Percentiles rank a stretch among this genome's conserved stretches.
These are phyloP conservation scores for Psephotus haematonotus DNA, from an alignment of 2,113 vertebrate genomes.

Conservation along the genomic window DNA sequence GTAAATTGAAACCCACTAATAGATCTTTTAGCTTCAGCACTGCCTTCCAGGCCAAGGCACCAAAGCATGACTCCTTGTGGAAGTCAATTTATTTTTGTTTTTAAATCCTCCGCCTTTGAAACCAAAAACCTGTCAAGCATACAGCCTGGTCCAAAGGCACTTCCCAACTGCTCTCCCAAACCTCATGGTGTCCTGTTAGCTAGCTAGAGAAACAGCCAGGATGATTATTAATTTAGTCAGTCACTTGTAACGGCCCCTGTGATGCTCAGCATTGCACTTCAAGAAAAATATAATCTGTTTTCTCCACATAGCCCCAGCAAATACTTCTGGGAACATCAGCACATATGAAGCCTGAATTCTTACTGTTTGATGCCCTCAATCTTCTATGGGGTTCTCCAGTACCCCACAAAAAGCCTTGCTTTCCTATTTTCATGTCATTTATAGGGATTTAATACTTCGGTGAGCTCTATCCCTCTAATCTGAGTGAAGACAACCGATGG, in stretches of 20 bases:
- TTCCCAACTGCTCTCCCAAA: not conserved
- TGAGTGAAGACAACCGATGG: not conserved
- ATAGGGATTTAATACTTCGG: not conserved
- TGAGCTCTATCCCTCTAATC: not conserved
- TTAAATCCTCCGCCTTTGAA: not conserved
- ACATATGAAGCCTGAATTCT: not conserved
- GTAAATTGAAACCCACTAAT: slow-evolving; percentile 2
- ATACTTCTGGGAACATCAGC: not conserved
- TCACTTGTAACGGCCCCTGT: not conserved
- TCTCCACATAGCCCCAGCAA: not conserved
- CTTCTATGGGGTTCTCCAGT: not conserved
- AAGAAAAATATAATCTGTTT: not conserved
- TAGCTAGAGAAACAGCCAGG: not conserved
- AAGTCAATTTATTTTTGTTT: not conserved
- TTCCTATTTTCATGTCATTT: not conserved
- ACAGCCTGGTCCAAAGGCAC: not conserved
- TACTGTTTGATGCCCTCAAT: not conserved
- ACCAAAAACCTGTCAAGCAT: not conserved
- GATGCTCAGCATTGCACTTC: not conserved
- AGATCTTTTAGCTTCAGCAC: not conserved
- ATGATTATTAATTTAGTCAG: not conserved
- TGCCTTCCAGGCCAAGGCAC: slow-evolving; percentile 3
- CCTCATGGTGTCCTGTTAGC: not conserved
- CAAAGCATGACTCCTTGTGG: not conserved
- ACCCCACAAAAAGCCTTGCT: not conserved